Base-by-base conservation (phyloP, 2,888 invertebrate genomes). In the Chalcosyrphus nemorum region DNA sequence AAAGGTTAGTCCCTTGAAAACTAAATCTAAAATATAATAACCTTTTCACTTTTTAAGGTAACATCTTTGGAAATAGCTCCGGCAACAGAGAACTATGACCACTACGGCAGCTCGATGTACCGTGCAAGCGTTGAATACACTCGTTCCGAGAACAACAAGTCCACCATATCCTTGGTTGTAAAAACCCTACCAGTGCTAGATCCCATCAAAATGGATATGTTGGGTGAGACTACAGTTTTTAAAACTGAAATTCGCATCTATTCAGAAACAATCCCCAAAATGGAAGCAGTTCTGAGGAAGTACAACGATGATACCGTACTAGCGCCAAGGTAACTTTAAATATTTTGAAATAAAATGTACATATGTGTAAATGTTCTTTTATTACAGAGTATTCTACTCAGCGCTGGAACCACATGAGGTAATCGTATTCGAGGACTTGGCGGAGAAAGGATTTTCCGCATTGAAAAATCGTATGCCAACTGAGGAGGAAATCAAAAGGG, bases 161-260 rank as follows among this genome's bases (percentile, higher is more conserved):
- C 52, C 19, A 27, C 75, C 29, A 9, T 88, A 86, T 82, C 88
- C 52, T 78, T 56, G 70, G 87, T 90, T 19, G 86, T 89, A 1
- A 90, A 90, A 68, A 88, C 88, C 0, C 88, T 89, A 88, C 89
- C 90, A 0, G 87, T 87, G 9, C 9, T 11, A 13, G 87, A 89
- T 4, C 87, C 89, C 1, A 15, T 63, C 0, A 90, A 89, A 72
- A 88, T 80, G 52, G 88, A 89, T 0, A 38, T 89, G 27, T 15
- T 90, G 5, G 75, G 29, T 0, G 86, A 87, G 1, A 70, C 86
- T 0, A 56, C 65, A 6, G 75, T 89, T 17, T 90, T 90, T 19
- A 72, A 86, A 76, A 88, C 87, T 0, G 90, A 90, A 86, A 88
- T 88, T 15, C 81, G 77, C 2, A 89, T 90, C 88, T 90, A 89